phyloP scores from a whole-genome alignment of 2,113 vertebrate genomes.

The Otocyon megalotis region DNA sequence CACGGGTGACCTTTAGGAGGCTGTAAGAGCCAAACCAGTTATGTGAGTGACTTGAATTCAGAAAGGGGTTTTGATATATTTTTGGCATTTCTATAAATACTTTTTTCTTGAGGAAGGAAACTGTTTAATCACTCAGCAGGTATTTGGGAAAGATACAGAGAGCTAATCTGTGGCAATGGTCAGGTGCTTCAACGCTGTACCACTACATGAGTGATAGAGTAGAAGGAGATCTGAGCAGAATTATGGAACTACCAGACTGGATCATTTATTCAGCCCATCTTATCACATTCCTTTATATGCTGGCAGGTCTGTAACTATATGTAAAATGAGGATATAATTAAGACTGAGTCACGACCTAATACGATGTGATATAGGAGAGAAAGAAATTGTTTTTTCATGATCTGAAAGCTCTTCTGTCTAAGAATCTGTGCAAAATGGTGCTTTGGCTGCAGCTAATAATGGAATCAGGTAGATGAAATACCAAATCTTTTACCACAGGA shows the following conservation, averaged over 20 bases:
- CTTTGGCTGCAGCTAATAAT: neutral
- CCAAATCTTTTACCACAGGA: neutral
- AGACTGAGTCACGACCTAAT: neutral
- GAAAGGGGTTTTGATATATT: neutral
- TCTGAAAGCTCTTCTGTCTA: neutral
- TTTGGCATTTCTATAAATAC: conserved; percentile 42
- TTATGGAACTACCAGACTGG: neutral
- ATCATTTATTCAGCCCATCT: neutral
- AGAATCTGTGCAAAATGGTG: conserved; percentile 32
- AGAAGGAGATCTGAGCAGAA: neutral
- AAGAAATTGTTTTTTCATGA: conserved; percentile 42
- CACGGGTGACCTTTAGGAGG: conserved; percentile 79
- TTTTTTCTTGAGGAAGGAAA: neutral
- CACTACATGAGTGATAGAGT: accelerated
- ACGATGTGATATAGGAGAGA: neutral
- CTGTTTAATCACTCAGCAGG: neutral
- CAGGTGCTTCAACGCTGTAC: neutral
- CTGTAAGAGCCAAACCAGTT: conserved; percentile 3
- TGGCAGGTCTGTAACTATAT: neutral
- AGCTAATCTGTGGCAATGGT: neutral
- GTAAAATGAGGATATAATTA: neutral
- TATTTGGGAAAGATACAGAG: neutral
- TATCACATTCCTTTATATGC: neutral
- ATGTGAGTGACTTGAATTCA: conserved; percentile 60
- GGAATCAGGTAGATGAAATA: conserved; percentile 22